phyloP scores from a whole-genome alignment of 2,797 vertebrate species.

The Anguilla obscura region DNA sequence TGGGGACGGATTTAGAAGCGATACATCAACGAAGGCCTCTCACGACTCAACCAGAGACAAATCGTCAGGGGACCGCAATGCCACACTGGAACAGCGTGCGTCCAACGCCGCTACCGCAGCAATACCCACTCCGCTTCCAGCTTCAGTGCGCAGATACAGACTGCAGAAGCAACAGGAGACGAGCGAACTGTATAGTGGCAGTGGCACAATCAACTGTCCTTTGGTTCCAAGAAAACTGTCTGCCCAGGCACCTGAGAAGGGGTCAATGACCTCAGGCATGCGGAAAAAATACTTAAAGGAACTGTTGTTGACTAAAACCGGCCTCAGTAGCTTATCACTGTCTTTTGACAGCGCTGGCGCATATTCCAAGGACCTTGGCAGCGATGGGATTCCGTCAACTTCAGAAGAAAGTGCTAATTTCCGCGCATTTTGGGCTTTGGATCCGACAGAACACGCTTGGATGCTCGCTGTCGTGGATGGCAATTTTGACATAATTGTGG shows the following conservation, averaged over 20 bases:
- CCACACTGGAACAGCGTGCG: constrained; percentile 53
- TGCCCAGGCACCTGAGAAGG: constrained; percentile 53
- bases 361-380: constrained; percentile 40
- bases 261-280: constrained; percentile 65
- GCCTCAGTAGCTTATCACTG: constrained; percentile 60
- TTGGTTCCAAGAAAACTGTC: constrained; percentile 21
- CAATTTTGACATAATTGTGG: constrained; percentile 74
- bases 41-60: constrained; percentile 25
- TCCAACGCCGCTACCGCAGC: constrained; percentile 49
- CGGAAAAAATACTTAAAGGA: constrained; percentile 72
- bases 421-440: constrained; percentile 69
- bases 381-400: constrained; percentile 37
- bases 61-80: constrained; percentile 36
- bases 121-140: constrained; percentile 11
- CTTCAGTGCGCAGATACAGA: constrained; percentile 63
- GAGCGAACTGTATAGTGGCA: constrained; percentile 40
- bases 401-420: constrained; percentile 30
- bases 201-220: neutral
- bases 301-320: constrained; percentile 57
- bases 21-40: constrained; percentile 48
- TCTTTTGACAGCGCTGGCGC: neutral
- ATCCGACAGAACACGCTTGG: constrained; percentile 92
- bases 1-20: constrained; percentile 31
- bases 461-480: constrained; percentile 83
- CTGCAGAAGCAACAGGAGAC: constrained; percentile 63